Evolutionary conservation across 2,888 invertebrate genomes (phyloP).

Genomic region (Xylophagus ater): DNA sequence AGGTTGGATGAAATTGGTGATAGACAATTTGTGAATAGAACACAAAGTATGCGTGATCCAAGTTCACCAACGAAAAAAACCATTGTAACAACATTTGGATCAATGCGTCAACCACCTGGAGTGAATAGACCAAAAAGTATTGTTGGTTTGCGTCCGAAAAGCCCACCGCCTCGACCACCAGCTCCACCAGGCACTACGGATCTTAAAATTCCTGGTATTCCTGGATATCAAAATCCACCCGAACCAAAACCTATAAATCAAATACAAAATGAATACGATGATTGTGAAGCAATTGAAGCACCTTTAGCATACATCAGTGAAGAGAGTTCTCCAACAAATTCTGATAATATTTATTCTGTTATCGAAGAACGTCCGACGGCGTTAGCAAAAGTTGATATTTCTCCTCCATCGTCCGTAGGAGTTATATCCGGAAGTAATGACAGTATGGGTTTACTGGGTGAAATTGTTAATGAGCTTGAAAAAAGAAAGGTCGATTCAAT

Average conservation of each 20-base stretch:
- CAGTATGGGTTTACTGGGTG: constrained; percentile 67
- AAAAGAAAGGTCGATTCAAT: constrained; percentile 77
- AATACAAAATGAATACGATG: constrained; percentile 56
- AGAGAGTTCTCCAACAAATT: constrained; percentile 43
- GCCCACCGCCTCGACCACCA: constrained; percentile 64
- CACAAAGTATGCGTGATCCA: constrained; percentile 70
- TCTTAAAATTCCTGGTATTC: constrained; percentile 30
- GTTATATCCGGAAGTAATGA: constrained; percentile 48
- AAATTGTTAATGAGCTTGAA: constrained; percentile 81
- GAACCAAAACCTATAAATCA: constrained; percentile 18
- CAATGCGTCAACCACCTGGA: constrained; percentile 62
- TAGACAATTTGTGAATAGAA: constrained; percentile 49
- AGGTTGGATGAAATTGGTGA: constrained; percentile 46
- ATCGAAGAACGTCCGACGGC: constrained; percentile 66
- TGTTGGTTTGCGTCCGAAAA: constrained; percentile 55
- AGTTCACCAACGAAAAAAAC: constrained; percentile 41
- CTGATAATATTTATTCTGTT: constrained; percentile 76
- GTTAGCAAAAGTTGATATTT: constrained; percentile 39
- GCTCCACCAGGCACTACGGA: constrained; percentile 36
- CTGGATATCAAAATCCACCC: background rate
- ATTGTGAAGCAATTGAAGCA: constrained; percentile 54
- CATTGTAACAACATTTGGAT: constrained; percentile 64
- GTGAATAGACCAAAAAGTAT: constrained; percentile 64
- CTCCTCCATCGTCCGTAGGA: constrained; percentile 38
- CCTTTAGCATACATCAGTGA: constrained; percentile 53